These are phyloP conservation scores for Vesta saturnalis DNA, from an alignment of 2,888 invertebrate species.

Conservation along the genomic window DNA sequence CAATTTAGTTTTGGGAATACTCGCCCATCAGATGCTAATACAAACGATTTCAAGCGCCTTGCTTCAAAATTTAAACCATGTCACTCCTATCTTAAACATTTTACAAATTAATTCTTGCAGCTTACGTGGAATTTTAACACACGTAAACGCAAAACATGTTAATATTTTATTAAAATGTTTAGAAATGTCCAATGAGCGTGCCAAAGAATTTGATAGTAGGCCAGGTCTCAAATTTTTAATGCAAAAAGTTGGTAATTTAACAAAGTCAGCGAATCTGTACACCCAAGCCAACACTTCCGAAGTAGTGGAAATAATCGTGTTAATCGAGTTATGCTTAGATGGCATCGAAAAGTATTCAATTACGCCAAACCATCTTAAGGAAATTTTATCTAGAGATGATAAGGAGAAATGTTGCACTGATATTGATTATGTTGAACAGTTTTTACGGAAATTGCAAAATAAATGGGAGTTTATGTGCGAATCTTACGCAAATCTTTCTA, in stretches of 20 bases:
- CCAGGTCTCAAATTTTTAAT: slow-evolving; percentile 94
- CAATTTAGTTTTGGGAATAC: slow-evolving; percentile 85
- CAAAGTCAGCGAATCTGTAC: slow-evolving; percentile 89
- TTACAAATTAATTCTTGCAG: slow-evolving; percentile 60
- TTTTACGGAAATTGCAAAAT: slow-evolving; percentile 56
- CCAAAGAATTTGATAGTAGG: slow-evolving; percentile 87
- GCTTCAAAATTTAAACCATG: slow-evolving; percentile 69
- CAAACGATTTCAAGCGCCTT: slow-evolving; percentile 90
- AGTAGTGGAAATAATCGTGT: slow-evolving; percentile 86
- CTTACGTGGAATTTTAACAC: slow-evolving; percentile 57
- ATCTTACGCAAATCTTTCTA: slow-evolving; percentile 58
- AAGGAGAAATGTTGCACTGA: slow-evolving; percentile 52
- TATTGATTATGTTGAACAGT: slow-evolving; percentile 58
- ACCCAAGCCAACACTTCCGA: slow-evolving; percentile 93
- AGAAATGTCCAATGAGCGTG: slow-evolving; percentile 82
- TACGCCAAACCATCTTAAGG: slow-evolving; percentile 70
- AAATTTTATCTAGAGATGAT: slow-evolving; percentile 65
- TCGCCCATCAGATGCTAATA: slow-evolving; percentile 92
- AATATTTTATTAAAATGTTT: slow-evolving; percentile 81
- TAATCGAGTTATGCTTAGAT: slow-evolving; percentile 85
- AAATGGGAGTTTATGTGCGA: slow-evolving; percentile 61
- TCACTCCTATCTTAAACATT: slow-evolving; percentile 61
- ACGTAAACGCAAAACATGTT: slow-evolving; percentile 70
- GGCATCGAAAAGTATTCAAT: slow-evolving; percentile 74
- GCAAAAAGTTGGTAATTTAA: slow-evolving; percentile 90